Conservation (phyloP, 2,888 invertebrate genomes). For the Drosophila picticornis region DNA sequence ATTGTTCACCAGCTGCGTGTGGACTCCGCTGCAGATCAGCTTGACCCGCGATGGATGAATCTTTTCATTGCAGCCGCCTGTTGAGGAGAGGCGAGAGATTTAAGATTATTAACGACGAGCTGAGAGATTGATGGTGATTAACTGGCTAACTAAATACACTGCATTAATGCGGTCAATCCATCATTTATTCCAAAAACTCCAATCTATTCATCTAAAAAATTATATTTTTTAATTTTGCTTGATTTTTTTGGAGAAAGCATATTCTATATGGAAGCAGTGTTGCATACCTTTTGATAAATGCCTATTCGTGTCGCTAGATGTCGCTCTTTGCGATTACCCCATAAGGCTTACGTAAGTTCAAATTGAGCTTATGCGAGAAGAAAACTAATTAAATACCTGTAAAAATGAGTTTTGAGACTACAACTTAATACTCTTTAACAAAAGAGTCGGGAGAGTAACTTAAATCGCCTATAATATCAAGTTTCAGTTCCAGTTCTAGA, state of each 20-base stretch:
- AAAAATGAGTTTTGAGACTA: neutral
- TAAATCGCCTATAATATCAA: neutral
- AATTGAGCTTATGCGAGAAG: too few relatives aligned
- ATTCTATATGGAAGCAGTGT: neutral
- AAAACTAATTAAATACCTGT: neutral
- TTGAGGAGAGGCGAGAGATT: neutral
- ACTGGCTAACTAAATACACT: neutral
- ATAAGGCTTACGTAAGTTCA: too few relatives aligned
- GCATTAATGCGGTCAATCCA: too few relatives aligned
- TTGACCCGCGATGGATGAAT: constrained; percentile 91
- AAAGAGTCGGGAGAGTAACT: neutral
- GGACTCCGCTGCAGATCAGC: constrained; percentile 92
- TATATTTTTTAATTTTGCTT: neutral
- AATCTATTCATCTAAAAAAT: neutral
- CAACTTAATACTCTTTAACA: neutral
- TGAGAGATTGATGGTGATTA: neutral
- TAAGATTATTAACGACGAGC: neutral
- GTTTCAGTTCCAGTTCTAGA: neutral
- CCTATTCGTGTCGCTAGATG: neutral
- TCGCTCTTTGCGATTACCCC: neutral
- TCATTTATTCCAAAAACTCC: neutral
- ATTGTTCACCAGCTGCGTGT: constrained; percentile 92
- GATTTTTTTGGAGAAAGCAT: neutral
- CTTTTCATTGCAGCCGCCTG: constrained; percentile 88
- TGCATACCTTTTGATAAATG: neutral